These are phyloP conservation scores for Aphis craccivora DNA, from an alignment of 1,140 invertebrate species.

Conservation along the genomic window DNA sequence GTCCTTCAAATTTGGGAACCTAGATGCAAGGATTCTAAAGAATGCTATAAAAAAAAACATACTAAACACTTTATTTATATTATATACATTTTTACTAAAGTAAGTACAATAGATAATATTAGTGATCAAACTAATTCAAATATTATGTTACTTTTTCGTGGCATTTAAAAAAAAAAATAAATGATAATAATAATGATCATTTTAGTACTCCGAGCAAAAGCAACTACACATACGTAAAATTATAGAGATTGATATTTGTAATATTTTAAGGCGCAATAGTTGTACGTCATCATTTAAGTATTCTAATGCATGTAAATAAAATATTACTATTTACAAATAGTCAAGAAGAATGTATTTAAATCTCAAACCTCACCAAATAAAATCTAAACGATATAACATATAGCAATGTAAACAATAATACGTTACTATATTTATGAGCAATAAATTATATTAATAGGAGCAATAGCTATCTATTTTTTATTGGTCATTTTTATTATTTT, in stretches of 20 bases:
- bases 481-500: no score
- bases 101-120: neutral
- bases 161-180: no score
- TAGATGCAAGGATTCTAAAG: no score
- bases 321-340: neutral
- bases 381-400: neutral
- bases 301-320: neutral
- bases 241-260: neutral
- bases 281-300: neutral
- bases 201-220: neutral
- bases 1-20: no score
- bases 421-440: no score
- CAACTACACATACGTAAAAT: neutral
- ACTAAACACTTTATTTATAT: neutral
- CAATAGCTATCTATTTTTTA: no score
- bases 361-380: neutral
- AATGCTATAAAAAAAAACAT: no score
- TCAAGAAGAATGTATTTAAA: neutral
- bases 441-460: no score
- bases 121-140: neutral
- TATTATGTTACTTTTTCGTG: neutral
- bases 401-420: neutral
- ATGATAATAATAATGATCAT: neutral
- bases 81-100: neutral
- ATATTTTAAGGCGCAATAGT: neutral